Conservation (phyloP, 2,113 vertebrate species). For the Chaetorhynchus papuensis region DNA sequence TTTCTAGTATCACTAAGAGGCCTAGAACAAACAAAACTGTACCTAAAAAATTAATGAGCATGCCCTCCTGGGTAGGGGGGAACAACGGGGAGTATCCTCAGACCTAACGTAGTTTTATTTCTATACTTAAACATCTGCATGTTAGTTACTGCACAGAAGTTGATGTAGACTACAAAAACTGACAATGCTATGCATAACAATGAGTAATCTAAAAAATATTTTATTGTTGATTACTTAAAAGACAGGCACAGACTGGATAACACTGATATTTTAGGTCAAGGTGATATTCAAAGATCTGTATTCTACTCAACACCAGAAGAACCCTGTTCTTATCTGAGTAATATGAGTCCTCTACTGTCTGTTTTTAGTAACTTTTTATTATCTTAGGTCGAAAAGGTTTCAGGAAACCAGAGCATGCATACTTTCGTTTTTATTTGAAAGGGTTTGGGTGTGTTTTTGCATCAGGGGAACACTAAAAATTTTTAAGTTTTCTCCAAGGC, state of each 20-base stretch:
- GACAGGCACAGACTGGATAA: not conserved
- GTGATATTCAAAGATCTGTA: not conserved
- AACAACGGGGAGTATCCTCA: not conserved
- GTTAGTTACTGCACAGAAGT: not conserved
- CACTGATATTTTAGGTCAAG: not conserved
- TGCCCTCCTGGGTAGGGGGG: accelerated
- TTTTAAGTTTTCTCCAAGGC: not conserved
- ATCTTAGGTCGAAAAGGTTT: not conserved
- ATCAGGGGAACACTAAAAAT: not conserved
- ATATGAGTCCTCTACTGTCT: not conserved
- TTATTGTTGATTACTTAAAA: not conserved
- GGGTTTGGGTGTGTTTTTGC: accelerated
- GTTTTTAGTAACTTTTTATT: conserved; percentile 8
- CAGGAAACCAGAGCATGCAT: not conserved
- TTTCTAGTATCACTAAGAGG: not conserved
- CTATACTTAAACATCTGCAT: not conserved
- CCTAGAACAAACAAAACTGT: not conserved
- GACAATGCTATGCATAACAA: not conserved
- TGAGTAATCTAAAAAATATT: not conserved
- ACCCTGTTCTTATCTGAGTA: not conserved
- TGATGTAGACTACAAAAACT: not conserved
- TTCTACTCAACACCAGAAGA: not conserved
- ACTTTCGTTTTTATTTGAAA: not conserved
- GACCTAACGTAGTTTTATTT: not conserved
- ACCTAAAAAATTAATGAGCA: not conserved